Percentiles rank a stretch among this genome's conserved stretches.
phyloP scores from a whole-genome alignment of 2,888 invertebrate species.

The Julus scandinavius region DNA sequence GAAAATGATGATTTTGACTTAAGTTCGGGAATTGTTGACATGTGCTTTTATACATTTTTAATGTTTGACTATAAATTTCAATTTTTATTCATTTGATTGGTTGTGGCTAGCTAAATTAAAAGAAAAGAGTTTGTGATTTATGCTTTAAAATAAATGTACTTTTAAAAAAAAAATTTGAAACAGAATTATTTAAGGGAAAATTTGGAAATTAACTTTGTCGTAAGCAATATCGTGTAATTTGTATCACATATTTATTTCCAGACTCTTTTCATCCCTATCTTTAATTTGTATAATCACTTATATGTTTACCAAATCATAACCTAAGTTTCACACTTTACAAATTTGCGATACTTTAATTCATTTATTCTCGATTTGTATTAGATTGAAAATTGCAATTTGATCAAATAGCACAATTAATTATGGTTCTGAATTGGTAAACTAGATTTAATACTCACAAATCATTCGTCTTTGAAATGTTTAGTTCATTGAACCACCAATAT shows the following conservation, averaged over 20 bases:
- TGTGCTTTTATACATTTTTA: no score
- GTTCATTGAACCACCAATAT: not conserved
- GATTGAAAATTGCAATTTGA: not conserved
- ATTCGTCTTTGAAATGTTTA: not conserved
- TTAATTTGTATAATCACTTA: not conserved
- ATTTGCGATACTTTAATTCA: not conserved
- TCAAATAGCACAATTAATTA: not conserved
- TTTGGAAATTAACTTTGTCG: not conserved
- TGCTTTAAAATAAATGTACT: no score
- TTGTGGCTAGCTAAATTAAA: not conserved
- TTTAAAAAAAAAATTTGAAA: not conserved
- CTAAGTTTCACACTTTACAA: not conserved
- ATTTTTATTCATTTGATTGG: not conserved
- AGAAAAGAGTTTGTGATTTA: not conserved
- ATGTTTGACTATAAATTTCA: no score
- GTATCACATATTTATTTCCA: not conserved
- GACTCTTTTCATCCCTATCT: not conserved
- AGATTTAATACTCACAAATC: not conserved
- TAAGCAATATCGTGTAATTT: not conserved
- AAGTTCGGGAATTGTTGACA: no score
- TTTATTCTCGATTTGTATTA: not conserved
- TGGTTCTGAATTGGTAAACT: not conserved
- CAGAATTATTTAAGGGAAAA: no score
- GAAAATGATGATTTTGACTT: no score
- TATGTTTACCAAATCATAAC: conserved; percentile 5